These are phyloP conservation scores for Lobophora halterata DNA, from an alignment of 2,888 invertebrate species.

Conservation along the genomic window DNA sequence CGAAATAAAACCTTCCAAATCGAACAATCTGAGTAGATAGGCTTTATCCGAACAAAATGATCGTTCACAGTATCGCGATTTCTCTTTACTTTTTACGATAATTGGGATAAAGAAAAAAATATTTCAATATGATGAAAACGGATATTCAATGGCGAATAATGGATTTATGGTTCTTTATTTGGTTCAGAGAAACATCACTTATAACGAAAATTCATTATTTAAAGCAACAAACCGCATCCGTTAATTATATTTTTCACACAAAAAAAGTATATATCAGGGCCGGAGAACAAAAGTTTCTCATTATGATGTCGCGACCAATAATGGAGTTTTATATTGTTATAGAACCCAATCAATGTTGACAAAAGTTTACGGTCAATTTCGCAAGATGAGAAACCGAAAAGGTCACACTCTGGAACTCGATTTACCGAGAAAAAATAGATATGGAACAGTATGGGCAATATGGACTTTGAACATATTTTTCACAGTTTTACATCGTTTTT, in stretches of 20 bases:
- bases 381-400: conserved; percentile 27
- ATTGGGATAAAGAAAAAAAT: no score
- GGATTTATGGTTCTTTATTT: no score
- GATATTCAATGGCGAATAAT: conserved; percentile 1
- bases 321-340: conserved; percentile 16
- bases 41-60: conserved; percentile 30
- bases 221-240: no score
- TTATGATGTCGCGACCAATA: conserved; percentile 8
- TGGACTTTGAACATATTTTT: no score
- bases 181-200: no score
- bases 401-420: conserved; percentile 35
- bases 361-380: conserved; percentile 22
- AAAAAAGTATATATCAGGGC: conserved; percentile 2
- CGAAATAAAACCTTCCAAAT: conserved; percentile 46
- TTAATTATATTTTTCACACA: conserved; percentile 1
- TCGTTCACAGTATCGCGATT: conserved; percentile 29
- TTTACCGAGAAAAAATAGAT: no score
- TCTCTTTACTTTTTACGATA: conserved; percentile 35
- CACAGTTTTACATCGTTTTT: no score
- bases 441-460: no score
- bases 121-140: no score
- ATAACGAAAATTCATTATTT: no score
- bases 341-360: conserved; percentile 19
- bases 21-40: conserved; percentile 34
- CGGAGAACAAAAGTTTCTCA: conserved; percentile 6